These are phyloP conservation scores for Myotis findleyi DNA, from an alignment of 2,797 vertebrate species.

Conservation along the genomic window DNA sequence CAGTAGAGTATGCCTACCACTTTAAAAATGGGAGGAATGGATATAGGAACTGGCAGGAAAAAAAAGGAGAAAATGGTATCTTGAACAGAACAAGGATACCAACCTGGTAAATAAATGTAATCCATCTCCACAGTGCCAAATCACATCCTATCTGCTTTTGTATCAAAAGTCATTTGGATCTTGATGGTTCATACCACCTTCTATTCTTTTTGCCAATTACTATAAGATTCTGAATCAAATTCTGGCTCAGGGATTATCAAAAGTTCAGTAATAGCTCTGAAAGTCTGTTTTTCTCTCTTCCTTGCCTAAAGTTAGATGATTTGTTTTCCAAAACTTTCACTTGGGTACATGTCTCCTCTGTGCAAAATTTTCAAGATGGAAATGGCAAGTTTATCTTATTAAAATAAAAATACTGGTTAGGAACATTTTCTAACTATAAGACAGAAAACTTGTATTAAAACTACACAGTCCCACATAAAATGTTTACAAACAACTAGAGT, in stretches of 20 bases:
- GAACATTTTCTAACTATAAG: not conserved
- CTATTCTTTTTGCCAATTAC: not conserved
- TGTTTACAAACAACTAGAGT: not conserved
- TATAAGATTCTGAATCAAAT: not conserved
- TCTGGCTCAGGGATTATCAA: not conserved
- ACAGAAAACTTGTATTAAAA: slow-evolving; percentile 6
- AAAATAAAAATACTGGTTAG: not conserved
- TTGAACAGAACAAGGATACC: not conserved
- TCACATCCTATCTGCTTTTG: not conserved
- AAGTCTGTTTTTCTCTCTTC: slow-evolving; percentile 15
- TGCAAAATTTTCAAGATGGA: not conserved
- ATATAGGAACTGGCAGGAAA: not conserved
- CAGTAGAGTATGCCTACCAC: not conserved
- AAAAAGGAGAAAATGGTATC: not conserved
- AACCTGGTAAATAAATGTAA: not conserved
- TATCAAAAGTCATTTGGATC: not conserved
- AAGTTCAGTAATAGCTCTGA: slow-evolving; percentile 8
- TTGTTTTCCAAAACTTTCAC: not conserved
- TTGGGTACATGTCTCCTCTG: not conserved
- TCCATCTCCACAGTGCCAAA: not conserved
- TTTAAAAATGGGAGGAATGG: not conserved
- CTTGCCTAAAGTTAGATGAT: not conserved
- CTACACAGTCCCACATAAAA: not conserved
- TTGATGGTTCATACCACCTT: not conserved
- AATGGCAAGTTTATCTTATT: not conserved